These are phyloP conservation scores for Sycophila sp. DNA, from an alignment of 1,140 invertebrate genomes.

Conservation along the genomic window DNA sequence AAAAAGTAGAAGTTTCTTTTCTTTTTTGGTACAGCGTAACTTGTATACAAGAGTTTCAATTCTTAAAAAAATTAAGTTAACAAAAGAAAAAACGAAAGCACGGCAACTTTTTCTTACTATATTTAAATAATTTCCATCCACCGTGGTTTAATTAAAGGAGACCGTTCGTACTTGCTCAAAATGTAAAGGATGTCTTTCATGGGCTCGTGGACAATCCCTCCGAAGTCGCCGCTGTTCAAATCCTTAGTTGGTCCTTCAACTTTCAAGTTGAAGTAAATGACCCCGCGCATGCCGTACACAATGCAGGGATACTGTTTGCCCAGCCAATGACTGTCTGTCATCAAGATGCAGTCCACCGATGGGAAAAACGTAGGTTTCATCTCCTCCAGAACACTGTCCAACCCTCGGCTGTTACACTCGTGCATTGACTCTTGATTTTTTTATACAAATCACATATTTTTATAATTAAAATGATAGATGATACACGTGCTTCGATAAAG, in stretches of 20 bases:
- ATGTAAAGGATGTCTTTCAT: conserved; percentile 67
- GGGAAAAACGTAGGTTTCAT: conserved; percentile 66
- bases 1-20: no score
- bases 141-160: no score
- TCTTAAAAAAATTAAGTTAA: no score
- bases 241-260: conserved; percentile 71
- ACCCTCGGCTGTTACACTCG: conserved; percentile 69
- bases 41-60: no score
- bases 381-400: conserved; percentile 64
- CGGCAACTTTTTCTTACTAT: no score
- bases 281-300: conserved; percentile 73
- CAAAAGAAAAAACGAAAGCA: no score
- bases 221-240: conserved; percentile 73
- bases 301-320: conserved; percentile 75
- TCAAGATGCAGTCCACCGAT: conserved; percentile 71
- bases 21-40: no score
- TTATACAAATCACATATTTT: no score
- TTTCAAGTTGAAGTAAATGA: conserved; percentile 72
- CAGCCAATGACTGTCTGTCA: conserved; percentile 77
- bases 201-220: conserved; percentile 69
- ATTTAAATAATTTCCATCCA: no score
- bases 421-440: conserved; percentile 72
- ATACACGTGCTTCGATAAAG: neutral
- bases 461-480: neutral
- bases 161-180: conserved; percentile 46